phyloP scores from a whole-genome alignment of 2,797 vertebrate species.

The Hydrophis major region DNA sequence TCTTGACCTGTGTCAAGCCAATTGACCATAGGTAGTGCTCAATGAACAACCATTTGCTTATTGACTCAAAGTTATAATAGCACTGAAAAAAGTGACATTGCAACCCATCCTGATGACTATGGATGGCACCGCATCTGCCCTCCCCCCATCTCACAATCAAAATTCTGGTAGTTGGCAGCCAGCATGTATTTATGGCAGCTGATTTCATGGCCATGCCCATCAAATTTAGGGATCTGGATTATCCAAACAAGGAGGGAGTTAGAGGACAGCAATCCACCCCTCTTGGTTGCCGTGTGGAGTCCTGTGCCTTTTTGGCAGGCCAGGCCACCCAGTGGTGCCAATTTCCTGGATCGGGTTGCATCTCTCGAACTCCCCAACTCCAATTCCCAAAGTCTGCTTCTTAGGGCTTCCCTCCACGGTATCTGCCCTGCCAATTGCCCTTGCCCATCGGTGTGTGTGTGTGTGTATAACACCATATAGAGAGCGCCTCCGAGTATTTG shows the following conservation, averaged over 20 bases:
- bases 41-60: no score
- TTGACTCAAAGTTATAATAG: no score
- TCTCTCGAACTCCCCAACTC: not conserved
- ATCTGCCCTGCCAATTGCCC: constrained; percentile 41
- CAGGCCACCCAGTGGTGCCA: not conserved
- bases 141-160: no score
- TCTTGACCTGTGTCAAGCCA: no score
- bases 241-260: not conserved
- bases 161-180: no score
- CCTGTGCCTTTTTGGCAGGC: not conserved
- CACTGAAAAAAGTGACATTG: no score
- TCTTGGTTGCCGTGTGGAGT: not conserved
- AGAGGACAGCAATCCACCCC: not conserved
- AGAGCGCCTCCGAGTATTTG: constrained; percentile 57
- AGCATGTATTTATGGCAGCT: not conserved
- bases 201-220: not conserved
- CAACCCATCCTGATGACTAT: no score
- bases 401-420: not conserved
- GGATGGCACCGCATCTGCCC: no score
- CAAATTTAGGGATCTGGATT: not conserved
- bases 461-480: not conserved
- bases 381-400: not conserved
- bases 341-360: not conserved
- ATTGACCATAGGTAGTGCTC: no score
- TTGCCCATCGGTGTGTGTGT: constrained; percentile 44